Conservation (phyloP, 2,113 vertebrate species). For the Esox niger region DNA sequence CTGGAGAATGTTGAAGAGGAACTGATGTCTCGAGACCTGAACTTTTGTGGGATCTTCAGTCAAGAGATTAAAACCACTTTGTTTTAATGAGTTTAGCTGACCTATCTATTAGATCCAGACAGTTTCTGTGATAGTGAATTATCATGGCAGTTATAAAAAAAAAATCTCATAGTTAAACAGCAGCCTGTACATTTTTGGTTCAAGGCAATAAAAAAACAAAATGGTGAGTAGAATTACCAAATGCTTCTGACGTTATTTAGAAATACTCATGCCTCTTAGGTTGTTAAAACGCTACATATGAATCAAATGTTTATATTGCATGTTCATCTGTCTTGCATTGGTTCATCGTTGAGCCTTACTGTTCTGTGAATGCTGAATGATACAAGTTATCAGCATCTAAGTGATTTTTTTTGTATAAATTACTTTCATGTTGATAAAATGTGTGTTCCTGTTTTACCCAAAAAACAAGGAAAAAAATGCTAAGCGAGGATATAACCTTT, state of each 20-base stretch:
- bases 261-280: neutral
- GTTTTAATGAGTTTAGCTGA: constrained; percentile 37
- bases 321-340: neutral
- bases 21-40: constrained; percentile 72
- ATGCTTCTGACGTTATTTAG: neutral
- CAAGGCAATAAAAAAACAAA: neutral
- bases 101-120: neutral
- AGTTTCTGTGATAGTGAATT: constrained; percentile 1
- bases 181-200: constrained; percentile 1
- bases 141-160: constrained; percentile 1
- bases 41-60: constrained; percentile 66
- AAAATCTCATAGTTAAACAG: neutral
- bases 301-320: neutral
- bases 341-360: neutral
- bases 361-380: neutral
- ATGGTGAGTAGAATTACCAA: neutral
- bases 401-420: too few relatives aligned
- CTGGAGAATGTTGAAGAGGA: constrained; percentile 81
- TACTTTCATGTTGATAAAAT: neutral
- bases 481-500: too few relatives aligned
- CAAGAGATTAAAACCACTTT: constrained; percentile 39
- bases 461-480: too few relatives aligned
- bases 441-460: too few relatives aligned
- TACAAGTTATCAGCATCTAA: neutral
- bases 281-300: neutral